A percentile compares a stretch with the other conserved stretches of the same genome.
phyloP scores from a whole-genome alignment of 2,113 vertebrate species.

The Nannobrachium achirus region DNA sequence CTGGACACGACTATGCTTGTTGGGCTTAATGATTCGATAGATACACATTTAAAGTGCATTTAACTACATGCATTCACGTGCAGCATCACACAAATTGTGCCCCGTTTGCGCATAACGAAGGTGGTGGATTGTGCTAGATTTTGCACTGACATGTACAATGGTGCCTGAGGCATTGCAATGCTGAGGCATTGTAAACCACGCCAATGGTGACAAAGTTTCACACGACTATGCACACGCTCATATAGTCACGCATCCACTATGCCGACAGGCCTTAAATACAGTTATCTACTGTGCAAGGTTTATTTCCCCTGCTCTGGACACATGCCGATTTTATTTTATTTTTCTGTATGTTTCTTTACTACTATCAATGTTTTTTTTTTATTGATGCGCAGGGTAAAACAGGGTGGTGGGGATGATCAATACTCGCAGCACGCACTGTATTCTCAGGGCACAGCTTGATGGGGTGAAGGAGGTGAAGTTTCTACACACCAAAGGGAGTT shows the following conservation, averaged over 20 bases:
- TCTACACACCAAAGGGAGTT: conserved; percentile 36
- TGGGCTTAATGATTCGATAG: conserved; percentile 47
- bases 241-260: conserved; percentile 19
- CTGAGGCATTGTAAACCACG: conserved; percentile 40
- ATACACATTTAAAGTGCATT: conserved; percentile 31
- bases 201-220: conserved; percentile 28
- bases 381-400: conserved; percentile 57
- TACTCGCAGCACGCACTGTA: conserved; percentile 72
- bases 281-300: conserved; percentile 44
- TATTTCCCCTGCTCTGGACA: conserved; percentile 34
- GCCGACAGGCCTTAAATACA: conserved; percentile 69
- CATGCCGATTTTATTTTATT: conserved; percentile 46
- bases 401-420: conserved; percentile 60
- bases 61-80: conserved; percentile 26
- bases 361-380: conserved; percentile 54
- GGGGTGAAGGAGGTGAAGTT: conserved; percentile 7
- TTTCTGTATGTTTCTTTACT: conserved; percentile 3
- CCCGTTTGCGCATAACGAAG: conserved; percentile 28
- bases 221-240: conserved; percentile 17
- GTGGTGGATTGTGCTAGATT: conserved; percentile 50
- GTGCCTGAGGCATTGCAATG: conserved; percentile 12
- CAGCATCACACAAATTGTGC: conserved; percentile 34
- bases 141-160: conserved; percentile 62
- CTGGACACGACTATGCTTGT: conserved; percentile 54
- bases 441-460: conserved; percentile 66